Base-by-base conservation (phyloP, 2,797 vertebrate genomes). In the Micromesistius poutassou region DNA sequence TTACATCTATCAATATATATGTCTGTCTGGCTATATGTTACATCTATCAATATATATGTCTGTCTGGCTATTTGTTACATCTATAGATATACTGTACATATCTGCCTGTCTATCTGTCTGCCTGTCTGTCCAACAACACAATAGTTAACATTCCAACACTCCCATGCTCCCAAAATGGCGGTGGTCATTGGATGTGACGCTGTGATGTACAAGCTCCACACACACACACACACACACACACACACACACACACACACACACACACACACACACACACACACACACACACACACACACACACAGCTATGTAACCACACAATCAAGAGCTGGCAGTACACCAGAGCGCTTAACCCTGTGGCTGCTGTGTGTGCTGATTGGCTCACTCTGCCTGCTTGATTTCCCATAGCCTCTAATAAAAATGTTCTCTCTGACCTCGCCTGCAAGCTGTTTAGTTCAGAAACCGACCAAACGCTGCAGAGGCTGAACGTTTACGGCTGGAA, bases 271-370 rank as follows among this genome's bases (percentile, higher is more conserved):
- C n/a, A n/a, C n/a, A n/a, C n/a, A n/a, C n/a, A n/a, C n/a, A n/a
- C n/a, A n/a, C n/a, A n/a, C n/a, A n/a, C n/a, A n/a, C 28, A 62
- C 6, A 62, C 22, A 55, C 22, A 55, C 46, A 62, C 55, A 62
- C 9, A 62, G 55, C 55, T n/a, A 25, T 25, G 22, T 62, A 25
- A 25, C 22, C 55, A 55, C 55, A 62, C 55, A 25, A 62, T 25
- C 55, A 7, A 62, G n/a, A 62, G 55, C 8, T 73, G 71, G 30
- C 55, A 76, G 76, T 14, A 74, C 77, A 80, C 25, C 66, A 68
- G 16, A 42, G 76, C 3, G 25, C 28, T 68, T 68, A n/a, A 12
- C 25, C 9, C 25, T 68, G 55, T 25, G 9, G 7, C n/a, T 68
- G 62, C 55, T 68, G 22, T 62, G 55, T 74, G 1, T 12, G 30